Evolutionary conservation across 1,140 invertebrate species (phyloP).

Genomic region (Sitophilus oryzae): DNA sequence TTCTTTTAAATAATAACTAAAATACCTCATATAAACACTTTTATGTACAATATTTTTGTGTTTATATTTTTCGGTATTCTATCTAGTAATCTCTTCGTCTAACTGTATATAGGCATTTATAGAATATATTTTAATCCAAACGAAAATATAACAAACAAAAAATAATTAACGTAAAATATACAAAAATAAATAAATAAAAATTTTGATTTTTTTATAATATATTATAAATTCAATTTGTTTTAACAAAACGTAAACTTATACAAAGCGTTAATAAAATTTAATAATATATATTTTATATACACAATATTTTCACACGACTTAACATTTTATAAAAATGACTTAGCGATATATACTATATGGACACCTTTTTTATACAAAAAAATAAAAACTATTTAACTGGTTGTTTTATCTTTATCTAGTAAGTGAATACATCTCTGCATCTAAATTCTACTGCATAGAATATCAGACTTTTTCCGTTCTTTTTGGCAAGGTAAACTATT

Average conservation of each 20-base stretch:
- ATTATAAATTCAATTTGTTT: neutral
- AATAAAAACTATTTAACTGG: no score
- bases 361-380: neutral
- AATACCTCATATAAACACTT: slow-evolving; percentile 13
- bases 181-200: slow-evolving; percentile 3
- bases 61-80: slow-evolving; percentile 13
- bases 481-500: neutral
- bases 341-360: slow-evolving; percentile 6
- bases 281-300: slow-evolving; percentile 1
- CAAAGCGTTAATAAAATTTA: neutral
- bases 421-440: no score
- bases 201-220: neutral
- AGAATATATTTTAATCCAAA: neutral
- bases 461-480: neutral
- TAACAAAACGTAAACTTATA: neutral
- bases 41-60: slow-evolving; percentile 18
- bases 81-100: slow-evolving; percentile 16
- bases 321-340: slow-evolving; percentile 16
- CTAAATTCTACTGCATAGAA: neutral
- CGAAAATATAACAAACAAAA: neutral
- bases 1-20: slow-evolving; percentile 4
- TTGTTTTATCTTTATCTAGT: no score
- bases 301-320: neutral
- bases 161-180: neutral
- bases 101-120: slow-evolving; percentile 6